phyloP scores from a whole-genome alignment of 2,113 vertebrate genomes.

The Agelaius phoeniceus region DNA sequence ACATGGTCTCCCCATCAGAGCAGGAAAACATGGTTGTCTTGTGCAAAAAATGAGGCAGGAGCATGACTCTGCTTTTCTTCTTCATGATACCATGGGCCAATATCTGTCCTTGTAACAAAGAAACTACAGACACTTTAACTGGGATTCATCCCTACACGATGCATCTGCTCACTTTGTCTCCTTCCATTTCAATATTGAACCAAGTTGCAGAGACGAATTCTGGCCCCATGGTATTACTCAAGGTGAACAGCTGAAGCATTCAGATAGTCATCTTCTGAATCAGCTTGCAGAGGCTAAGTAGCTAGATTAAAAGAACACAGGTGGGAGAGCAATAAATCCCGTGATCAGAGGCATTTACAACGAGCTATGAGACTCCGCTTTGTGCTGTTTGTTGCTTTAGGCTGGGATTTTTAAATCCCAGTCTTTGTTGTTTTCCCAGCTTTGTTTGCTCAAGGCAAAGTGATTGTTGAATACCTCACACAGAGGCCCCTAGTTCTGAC shows the following conservation, averaged over 20 bases:
- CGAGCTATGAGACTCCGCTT: slow-evolving; percentile 19
- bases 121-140: background rate
- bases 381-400: slow-evolving; percentile 50
- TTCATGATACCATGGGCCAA: background rate
- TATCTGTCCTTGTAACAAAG: background rate
- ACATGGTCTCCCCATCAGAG: background rate
- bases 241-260: slow-evolving; percentile 59
- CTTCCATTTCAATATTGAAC: background rate
- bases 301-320: slow-evolving; percentile 49
- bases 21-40: background rate
- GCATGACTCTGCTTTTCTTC: background rate
- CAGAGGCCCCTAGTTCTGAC: background rate
- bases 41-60: background rate
- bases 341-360: slow-evolving; percentile 50
- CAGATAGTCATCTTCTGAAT: slow-evolving; percentile 34
- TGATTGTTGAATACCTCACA: background rate
- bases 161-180: background rate
- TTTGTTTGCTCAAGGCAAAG: slow-evolving; percentile 62
- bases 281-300: slow-evolving; percentile 27
- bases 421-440: slow-evolving; percentile 56
- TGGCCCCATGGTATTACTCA: slow-evolving; percentile 13
- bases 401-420: slow-evolving; percentile 48
- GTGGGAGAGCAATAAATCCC: slow-evolving; percentile 23
- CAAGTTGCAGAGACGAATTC: background rate
- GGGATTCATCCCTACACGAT: background rate